A percentile compares a stretch with the other conserved stretches of the same genome.
Conservation (phyloP, 2,113 vertebrate species). For the Poeciliopsis retropinna region DNA sequence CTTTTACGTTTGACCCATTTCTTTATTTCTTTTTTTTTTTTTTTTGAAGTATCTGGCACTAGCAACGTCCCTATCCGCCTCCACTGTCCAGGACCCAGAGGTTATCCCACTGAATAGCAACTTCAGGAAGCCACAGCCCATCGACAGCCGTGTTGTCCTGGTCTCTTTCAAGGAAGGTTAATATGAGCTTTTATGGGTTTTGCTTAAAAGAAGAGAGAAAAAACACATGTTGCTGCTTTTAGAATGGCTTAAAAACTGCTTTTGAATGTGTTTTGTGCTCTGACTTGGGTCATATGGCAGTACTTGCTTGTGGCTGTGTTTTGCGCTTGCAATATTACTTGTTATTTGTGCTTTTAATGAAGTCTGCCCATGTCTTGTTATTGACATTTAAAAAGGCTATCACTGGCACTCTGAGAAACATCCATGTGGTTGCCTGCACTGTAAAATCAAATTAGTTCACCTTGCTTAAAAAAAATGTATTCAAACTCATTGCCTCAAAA, state of each 20-base stretch:
- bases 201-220: slow-evolving; percentile 24
- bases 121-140: slow-evolving; percentile 84
- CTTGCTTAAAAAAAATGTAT: too few species aligned
- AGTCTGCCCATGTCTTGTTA: slow-evolving; percentile 8
- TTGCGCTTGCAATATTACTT: slow-evolving; percentile 22
- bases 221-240: slow-evolving; percentile 18
- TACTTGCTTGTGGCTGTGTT: slow-evolving; percentile 42
- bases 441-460: too few species aligned
- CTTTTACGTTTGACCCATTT: slow-evolving; percentile 3
- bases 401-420: slow-evolving; percentile 42
- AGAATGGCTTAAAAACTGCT: slow-evolving; percentile 16
- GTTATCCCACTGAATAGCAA: slow-evolving; percentile 84
- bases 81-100: slow-evolving; percentile 77
- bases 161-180: slow-evolving; percentile 90
- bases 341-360: slow-evolving; percentile 31
- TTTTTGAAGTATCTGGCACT: slow-evolving; percentile 82
- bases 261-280: slow-evolving; percentile 17
- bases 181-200: slow-evolving; percentile 55
- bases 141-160: slow-evolving; percentile 84
- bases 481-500: too few species aligned
- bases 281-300: slow-evolving; percentile 27
- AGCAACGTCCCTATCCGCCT: slow-evolving; percentile 86
- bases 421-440: slow-evolving; percentile 39
- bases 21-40: slow-evolving; percentile 24
- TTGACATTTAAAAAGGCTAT: slow-evolving; percentile 22